Conservation (phyloP, 2,888 invertebrate species). For the Drosophila colorata region DNA sequence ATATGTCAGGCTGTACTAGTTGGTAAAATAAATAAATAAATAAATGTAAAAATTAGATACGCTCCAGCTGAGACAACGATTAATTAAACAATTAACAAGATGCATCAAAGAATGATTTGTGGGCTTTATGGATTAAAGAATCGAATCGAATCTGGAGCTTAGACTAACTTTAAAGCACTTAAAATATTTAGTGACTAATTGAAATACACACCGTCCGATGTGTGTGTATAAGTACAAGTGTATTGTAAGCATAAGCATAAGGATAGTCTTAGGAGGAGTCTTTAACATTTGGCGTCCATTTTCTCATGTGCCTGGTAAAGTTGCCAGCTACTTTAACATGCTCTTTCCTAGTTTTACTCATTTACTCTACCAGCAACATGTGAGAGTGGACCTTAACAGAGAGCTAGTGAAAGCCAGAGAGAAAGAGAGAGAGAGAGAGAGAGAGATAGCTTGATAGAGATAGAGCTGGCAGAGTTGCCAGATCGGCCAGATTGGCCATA, state of each 20-base stretch:
- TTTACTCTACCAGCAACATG: too few relatives aligned
- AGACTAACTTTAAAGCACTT: constrained; percentile 79
- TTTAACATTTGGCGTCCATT: neutral
- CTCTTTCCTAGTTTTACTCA: too few relatives aligned
- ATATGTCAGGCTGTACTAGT: constrained; percentile 34
- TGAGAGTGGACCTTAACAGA: neutral
- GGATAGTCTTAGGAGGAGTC: constrained; percentile 37
- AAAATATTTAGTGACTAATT: constrained; percentile 84
- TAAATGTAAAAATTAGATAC: constrained; percentile 36
- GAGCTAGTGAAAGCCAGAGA: constrained; percentile 27
- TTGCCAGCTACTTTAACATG: neutral
- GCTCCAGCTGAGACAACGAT: constrained; percentile 28
- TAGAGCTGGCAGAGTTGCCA: constrained; percentile 15
- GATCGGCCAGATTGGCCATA: constrained; percentile 24
- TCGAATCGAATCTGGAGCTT: constrained; percentile 51
- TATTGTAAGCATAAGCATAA: constrained; percentile 32
- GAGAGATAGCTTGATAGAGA: neutral
- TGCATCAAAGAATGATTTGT: constrained; percentile 2
- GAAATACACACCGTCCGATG: constrained; percentile 60
- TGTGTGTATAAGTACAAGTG: constrained; percentile 47
- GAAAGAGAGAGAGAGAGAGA: neutral
- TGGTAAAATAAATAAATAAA: constrained; percentile 50
- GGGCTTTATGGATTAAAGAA: constrained; percentile 3
- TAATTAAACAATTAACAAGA: constrained; percentile 34
- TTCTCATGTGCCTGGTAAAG: constrained; percentile 1